Percentiles rank a stretch among this genome's conserved stretches.
phyloP scores from a whole-genome alignment of 2,113 vertebrate species.

The Gambusia holbrooki region DNA sequence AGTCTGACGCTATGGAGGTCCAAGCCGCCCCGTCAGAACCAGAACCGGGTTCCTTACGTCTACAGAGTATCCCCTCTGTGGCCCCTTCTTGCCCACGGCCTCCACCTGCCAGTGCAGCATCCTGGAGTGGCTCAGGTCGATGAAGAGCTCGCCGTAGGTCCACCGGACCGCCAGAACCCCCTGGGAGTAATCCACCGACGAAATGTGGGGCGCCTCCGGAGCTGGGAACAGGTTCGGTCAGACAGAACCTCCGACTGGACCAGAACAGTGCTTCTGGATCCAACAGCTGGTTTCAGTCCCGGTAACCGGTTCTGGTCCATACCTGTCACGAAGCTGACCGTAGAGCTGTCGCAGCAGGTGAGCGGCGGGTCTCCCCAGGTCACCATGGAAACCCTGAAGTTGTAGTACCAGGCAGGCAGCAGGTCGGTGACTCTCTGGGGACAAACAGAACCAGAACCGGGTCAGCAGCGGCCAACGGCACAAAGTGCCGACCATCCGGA shows the following conservation, averaged over 20 bases:
- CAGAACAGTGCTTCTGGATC: neutral
- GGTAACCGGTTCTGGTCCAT: neutral
- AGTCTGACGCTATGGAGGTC: neutral
- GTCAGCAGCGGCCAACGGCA: neutral
- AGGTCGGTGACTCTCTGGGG: constrained; percentile 89
- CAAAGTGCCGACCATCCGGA: neutral
- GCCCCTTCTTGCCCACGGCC: constrained; percentile 89
- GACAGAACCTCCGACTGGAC: neutral
- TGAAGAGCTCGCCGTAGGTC: constrained; percentile 89
- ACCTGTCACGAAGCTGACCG: constrained; percentile 95
- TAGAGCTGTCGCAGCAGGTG: constrained; percentile 92
- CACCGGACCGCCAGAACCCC: constrained; percentile 87
- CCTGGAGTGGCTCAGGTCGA: constrained; percentile 91
- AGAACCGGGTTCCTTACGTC: constrained; percentile 65
- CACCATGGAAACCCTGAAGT: constrained; percentile 96
- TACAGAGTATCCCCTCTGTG: constrained; percentile 83
- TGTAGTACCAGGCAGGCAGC: constrained; percentile 95
- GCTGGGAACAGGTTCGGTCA: constrained; percentile 73
- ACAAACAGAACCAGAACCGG: neutral
- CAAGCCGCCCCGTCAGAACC: neutral
- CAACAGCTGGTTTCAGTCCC: too few relatives aligned
- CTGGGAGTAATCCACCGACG: constrained; percentile 87
- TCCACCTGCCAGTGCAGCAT: constrained; percentile 95
- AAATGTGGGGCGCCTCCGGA: constrained; percentile 92
- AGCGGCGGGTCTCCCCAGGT: constrained; percentile 92